A percentile compares a stretch with the other conserved stretches of the same genome.
These are phyloP conservation scores for Boleophthalmus pectinirostris DNA, from an alignment of 2,113 vertebrate genomes.

Conservation along the genomic window DNA sequence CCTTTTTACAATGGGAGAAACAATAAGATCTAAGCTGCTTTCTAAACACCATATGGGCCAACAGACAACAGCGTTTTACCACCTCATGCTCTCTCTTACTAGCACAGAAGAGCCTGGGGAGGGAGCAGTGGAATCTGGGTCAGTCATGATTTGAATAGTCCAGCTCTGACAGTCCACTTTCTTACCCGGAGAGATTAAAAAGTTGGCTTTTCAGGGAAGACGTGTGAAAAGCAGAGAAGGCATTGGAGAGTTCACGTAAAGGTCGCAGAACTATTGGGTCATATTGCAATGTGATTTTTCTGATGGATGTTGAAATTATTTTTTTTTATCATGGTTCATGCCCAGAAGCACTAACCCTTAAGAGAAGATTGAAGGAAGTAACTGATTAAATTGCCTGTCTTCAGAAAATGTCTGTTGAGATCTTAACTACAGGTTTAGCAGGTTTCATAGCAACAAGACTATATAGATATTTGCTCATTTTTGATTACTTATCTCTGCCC, in stretches of 20 bases:
- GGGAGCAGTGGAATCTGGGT: slow-evolving; percentile 38
- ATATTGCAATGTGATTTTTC: background rate
- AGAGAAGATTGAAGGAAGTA: background rate
- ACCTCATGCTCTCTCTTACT: slow-evolving; percentile 12
- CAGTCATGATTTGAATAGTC: slow-evolving; percentile 38
- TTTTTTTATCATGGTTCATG: background rate
- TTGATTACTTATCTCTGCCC: too few relatives aligned
- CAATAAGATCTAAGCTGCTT: slow-evolving; percentile 6
- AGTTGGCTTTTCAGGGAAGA: slow-evolving; percentile 17
- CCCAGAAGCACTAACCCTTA: too few relatives aligned
- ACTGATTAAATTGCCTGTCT: background rate
- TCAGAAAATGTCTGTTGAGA: background rate
- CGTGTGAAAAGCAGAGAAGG: slow-evolving; percentile 2
- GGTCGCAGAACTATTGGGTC: background rate
- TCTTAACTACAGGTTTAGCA: too few relatives aligned
- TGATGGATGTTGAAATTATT: background rate
- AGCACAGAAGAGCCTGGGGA: slow-evolving; percentile 3
- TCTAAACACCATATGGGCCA: slow-evolving; percentile 4
- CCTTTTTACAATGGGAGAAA: background rate
- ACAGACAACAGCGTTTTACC: slow-evolving; percentile 1
- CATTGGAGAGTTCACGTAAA: slow-evolving; percentile 15
- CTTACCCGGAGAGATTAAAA: slow-evolving; percentile 16
- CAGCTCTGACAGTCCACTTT: slow-evolving; percentile 19
- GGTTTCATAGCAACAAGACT: too few relatives aligned
- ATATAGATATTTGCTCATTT: background rate